Conservation (phyloP, 2,888 invertebrate genomes). For the Argyra leucocephala region DNA sequence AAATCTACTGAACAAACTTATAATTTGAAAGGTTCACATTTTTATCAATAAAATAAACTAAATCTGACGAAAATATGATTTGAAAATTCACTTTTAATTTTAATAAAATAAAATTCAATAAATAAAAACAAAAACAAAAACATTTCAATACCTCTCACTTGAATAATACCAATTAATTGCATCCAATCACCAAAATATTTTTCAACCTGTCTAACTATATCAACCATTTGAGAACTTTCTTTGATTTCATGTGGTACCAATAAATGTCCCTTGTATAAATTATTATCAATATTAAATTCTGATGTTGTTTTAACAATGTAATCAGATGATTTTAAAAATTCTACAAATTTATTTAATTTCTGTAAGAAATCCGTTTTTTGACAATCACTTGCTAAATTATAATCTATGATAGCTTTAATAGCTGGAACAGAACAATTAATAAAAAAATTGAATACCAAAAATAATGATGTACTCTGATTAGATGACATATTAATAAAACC, state of each 20-base stretch:
- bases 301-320: constrained; percentile 55
- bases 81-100: too few relatives aligned
- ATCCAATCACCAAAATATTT: constrained; percentile 58
- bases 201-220: constrained; percentile 55
- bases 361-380: constrained; percentile 50
- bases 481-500: constrained; percentile 28
- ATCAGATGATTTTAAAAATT: constrained; percentile 50
- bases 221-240: constrained; percentile 49
- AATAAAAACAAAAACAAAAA: too few relatives aligned
- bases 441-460: constrained; percentile 26
- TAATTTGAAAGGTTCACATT: neutral
- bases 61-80: too few relatives aligned
- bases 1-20: neutral
- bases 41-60: neutral
- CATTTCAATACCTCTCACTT: constrained; percentile 31
- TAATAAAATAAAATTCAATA: too few relatives aligned
- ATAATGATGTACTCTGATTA: constrained; percentile 10
- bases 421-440: constrained; percentile 42
- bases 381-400: constrained; percentile 46
- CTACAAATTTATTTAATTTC: constrained; percentile 48
- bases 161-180: constrained; percentile 61
- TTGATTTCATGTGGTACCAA: constrained; percentile 52
- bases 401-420: constrained; percentile 45
- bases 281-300: constrained; percentile 51
- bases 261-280: constrained; percentile 51